Evolutionary conservation across 2,113 vertebrate genomes (phyloP).

Genomic region (Neotragus moschatus): DNA sequence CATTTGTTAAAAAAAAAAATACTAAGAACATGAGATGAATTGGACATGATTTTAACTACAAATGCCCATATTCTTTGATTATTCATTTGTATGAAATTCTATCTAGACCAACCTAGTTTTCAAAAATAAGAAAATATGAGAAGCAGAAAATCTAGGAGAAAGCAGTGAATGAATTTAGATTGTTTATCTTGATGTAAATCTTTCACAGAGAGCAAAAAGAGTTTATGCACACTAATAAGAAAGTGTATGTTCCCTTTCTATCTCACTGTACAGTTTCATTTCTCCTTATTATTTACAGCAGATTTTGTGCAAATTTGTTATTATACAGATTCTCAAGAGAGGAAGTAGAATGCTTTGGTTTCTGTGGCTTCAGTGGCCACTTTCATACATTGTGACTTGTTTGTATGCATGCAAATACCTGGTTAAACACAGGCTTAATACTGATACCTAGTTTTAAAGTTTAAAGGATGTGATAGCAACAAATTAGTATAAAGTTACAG

Average conservation of each 20-base stretch:
- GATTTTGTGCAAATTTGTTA: not conserved
- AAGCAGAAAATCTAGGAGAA: not conserved
- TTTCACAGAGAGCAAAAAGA: not conserved
- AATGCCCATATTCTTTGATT: not conserved
- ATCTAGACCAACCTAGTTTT: not conserved
- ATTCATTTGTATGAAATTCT: not conserved
- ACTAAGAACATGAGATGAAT: not conserved
- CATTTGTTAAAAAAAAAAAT: not conserved
- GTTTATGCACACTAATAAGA: not conserved
- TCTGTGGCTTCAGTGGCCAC: not conserved
- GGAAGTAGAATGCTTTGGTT: not conserved
- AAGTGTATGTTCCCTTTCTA: not conserved
- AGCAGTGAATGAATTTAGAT: not conserved
- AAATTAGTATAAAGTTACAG: not conserved
- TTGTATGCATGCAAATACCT: not conserved
- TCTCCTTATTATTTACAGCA: not conserved
- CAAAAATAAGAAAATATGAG: not conserved
- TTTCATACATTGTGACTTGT: not conserved
- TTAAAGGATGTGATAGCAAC: not conserved
- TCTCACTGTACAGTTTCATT: not conserved
- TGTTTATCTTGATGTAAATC: not conserved
- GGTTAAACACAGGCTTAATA: not conserved
- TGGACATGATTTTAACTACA: not conserved
- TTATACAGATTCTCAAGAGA: not conserved
- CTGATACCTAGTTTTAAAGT: not conserved